Percentiles rank a stretch among this genome's conserved stretches.
These are phyloP conservation scores for Drosophila kanekoi DNA, from an alignment of 2,888 invertebrate species.

Conservation along the genomic window DNA sequence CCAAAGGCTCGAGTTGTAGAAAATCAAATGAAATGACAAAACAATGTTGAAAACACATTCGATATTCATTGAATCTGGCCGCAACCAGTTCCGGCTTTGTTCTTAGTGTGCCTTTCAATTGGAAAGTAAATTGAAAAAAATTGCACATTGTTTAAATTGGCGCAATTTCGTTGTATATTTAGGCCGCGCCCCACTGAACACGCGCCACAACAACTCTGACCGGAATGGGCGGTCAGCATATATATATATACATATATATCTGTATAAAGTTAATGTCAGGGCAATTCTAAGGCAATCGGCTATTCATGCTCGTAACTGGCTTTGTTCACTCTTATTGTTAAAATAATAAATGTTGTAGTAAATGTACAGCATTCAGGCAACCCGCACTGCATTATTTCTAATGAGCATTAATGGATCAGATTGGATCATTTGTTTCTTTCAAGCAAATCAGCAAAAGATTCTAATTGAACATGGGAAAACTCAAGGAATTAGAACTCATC, in stretches of 20 bases:
- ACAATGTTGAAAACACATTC: not conserved
- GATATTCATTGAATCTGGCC: conserved; percentile 1
- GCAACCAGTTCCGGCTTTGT: conserved; percentile 8
- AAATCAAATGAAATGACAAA: not conserved
- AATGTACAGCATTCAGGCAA: not conserved
- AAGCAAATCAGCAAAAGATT: not conserved
- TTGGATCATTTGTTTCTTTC: not conserved
- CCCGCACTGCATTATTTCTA: not conserved
- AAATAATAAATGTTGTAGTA: conserved; percentile 8
- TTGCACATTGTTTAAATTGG: conserved; percentile 44
- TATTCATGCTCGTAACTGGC: conserved; percentile 14
- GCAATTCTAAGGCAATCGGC: conserved; percentile 22
- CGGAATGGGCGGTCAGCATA: not conserved
- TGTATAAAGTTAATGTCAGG: conserved; percentile 2
- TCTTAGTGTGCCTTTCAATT: conserved; percentile 57
- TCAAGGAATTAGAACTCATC: no score
- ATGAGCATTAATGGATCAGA: conserved; percentile 1
- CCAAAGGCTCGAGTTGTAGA: not conserved
- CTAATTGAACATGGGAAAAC: no score
- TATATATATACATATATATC: not conserved
- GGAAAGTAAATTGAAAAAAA: conserved; percentile 40
- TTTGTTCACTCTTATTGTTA: conserved; percentile 12
- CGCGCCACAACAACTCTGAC: conserved; percentile 6
- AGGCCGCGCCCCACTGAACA: conserved; percentile 24
- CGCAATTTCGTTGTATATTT: conserved; percentile 29